phyloP scores from a whole-genome alignment of 2,888 invertebrate species.

The Diarsia mendica region DNA sequence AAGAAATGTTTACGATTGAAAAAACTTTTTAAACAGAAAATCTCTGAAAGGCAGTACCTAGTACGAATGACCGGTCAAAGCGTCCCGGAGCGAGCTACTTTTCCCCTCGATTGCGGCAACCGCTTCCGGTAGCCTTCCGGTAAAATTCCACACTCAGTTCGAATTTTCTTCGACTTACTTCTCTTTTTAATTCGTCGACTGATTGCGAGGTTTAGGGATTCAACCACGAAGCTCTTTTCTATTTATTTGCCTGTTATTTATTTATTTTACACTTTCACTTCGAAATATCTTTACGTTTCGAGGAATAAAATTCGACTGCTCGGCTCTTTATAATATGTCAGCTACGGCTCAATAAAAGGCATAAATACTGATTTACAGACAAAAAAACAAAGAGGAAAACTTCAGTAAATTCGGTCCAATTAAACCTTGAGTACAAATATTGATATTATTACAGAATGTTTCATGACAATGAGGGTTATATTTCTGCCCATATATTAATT shows the following conservation, averaged over 20 bases:
- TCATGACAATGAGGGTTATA: slow-evolving; percentile 3
- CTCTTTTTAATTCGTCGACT: slow-evolving; percentile 71
- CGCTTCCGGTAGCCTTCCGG: slow-evolving; percentile 79
- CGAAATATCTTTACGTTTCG: background rate
- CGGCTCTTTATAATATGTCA: background rate
- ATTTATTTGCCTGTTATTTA: slow-evolving; percentile 42
- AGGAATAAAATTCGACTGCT: background rate
- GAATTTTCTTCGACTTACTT: slow-evolving; percentile 72
- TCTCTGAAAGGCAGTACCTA: slow-evolving; percentile 65
- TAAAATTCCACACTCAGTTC: slow-evolving; percentile 75
- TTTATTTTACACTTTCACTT: slow-evolving; percentile 15
- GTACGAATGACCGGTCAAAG: slow-evolving; percentile 83
- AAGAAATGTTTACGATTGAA: slow-evolving; percentile 64
- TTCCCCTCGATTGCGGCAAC: slow-evolving; percentile 82
- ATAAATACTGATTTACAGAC: background rate
- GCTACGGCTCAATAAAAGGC: background rate
- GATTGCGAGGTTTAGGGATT: slow-evolving; percentile 65
- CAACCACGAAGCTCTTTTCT: slow-evolving; percentile 52
- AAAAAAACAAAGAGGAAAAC: slow-evolving; percentile 4
- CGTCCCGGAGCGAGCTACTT: slow-evolving; percentile 78
- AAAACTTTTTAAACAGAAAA: slow-evolving; percentile 69
- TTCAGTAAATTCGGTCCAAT: slow-evolving; percentile 5
- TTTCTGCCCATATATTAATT: slow-evolving; percentile 20
- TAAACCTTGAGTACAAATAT: slow-evolving; percentile 17
- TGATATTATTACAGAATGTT: slow-evolving; percentile 25